These are phyloP conservation scores for Actinopyga echinites DNA, from an alignment of 53 echinoderm and acorn worm species.

Conservation along the genomic window DNA sequence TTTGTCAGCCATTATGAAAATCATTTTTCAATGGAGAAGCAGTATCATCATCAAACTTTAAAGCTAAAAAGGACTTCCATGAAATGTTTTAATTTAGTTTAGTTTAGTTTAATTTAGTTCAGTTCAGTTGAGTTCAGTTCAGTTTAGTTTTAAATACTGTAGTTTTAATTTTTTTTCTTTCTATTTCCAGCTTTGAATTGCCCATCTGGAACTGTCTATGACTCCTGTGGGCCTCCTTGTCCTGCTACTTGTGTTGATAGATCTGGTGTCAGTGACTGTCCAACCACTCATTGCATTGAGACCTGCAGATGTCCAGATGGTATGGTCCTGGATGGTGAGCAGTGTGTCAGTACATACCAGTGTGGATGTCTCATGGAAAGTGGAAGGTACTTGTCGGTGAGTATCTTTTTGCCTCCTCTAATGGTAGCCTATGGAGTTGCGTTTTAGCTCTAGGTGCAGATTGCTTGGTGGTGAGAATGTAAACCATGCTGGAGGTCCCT, in stretches of 20 bases:
- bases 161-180: background rate
- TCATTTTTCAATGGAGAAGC: too few species aligned
- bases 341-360: conserved; percentile 50
- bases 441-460: too few species aligned
- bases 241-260: conserved; percentile 36
- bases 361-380: conserved; percentile 56
- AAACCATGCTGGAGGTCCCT: too few species aligned
- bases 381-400: conserved; percentile 46
- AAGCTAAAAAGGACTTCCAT: too few species aligned
- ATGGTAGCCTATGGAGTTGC: too few species aligned
- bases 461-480: too few species aligned
- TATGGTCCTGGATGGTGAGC: conserved; percentile 64
- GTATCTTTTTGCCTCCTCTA: background rate
- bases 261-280: background rate
- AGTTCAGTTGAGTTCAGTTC: too few species aligned
- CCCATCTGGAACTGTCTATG: conserved; percentile 43
- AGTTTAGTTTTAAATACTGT: too few species aligned
- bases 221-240: conserved; percentile 44
- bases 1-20: too few species aligned
- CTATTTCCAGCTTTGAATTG: conserved; percentile 48
- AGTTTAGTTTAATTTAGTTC: too few species aligned
- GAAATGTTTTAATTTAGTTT: too few species aligned
- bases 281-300: conserved; percentile 37
- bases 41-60: too few species aligned
- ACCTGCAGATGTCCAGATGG: conserved; percentile 76